These are phyloP conservation scores for Labrus mixtus DNA, from an alignment of 2,113 vertebrate genomes.

Conservation along the genomic window DNA sequence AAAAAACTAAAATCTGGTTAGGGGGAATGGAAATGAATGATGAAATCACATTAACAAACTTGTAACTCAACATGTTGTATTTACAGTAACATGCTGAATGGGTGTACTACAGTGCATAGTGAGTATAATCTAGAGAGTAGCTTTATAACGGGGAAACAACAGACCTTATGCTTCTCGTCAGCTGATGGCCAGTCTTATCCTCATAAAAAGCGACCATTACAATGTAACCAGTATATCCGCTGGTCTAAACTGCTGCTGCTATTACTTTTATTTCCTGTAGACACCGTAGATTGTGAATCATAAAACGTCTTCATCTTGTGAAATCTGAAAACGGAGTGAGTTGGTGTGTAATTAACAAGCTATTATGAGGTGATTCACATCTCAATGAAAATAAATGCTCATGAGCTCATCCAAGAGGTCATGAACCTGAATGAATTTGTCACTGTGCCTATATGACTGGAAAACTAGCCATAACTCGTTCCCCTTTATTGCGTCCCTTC, in stretches of 20 bases:
- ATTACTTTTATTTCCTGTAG: neutral
- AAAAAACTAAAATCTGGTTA: no score
- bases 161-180: no score
- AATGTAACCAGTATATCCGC: neutral
- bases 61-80: neutral
- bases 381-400: neutral
- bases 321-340: neutral
- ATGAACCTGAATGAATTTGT: neutral
- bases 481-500: no score
- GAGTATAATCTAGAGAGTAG: no score
- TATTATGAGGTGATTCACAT: neutral
- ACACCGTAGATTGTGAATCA: neutral
- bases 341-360: neutral
- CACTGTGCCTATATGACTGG: neutral
- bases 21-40: no score
- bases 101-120: no score
- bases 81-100: no score
- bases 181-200: neutral
- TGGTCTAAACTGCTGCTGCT: neutral
- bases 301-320: conserved; percentile 7
- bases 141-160: neutral
- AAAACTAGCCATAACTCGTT: no score
- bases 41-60: neutral
- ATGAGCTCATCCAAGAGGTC: neutral
- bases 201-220: neutral